Base-by-base conservation (phyloP, 2,797 vertebrate genomes). In the Notolepis coatsorum region DNA sequence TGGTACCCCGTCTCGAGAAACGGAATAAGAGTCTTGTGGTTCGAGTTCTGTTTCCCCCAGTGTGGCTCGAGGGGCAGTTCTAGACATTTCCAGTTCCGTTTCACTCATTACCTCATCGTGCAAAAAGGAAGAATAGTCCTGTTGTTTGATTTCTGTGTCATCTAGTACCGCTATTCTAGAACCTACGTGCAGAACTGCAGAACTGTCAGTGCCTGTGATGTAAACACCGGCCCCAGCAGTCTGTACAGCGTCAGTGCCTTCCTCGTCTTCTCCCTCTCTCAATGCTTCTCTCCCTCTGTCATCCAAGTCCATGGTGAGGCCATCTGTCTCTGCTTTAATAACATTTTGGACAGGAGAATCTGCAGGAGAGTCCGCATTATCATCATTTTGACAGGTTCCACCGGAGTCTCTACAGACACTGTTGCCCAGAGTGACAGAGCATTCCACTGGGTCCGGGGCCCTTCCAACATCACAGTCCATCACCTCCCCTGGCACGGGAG, bases 131-230 rank as follows among this genome's bases (percentile, higher is more conserved):
- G 37, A n/a, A 7, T 0, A 20, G 4, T 48, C 33, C 15, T 41
- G 39, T 47, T 20, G 35, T 21, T 68, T 62, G 28, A 5, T 61
- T 56, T 72, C 60, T 25, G 52, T 63, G 63, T 68, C 70, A 27
- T 56, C 42, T 52, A 18, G 64, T 38, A 55, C 8, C 35, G 43
- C 20, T 56, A 59, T 61, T 45, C 17, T 24, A 27, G 13, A 54
- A 47, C 18, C 20, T 38, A 38, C 55, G 25, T 41, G 42, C 46
- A 59, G 17, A 47, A 12, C 30, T n/a, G 50, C 2, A 3, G n/a
- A 52, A 52, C 41, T 35, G 5, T 65, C 42, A 64, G 31, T 39
- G 5, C 78, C 50, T 61, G 51, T 58, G n/a, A 33, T 23, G 39
- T 58, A 55, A 72, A 68, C 50, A 58, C 0, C 7, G 50, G 15